A percentile compares a stretch with the other conserved stretches of the same genome.
Evolutionary conservation across 2,113 vertebrate species (phyloP).

Genomic region (Campylomormyrus tamandua): DNA sequence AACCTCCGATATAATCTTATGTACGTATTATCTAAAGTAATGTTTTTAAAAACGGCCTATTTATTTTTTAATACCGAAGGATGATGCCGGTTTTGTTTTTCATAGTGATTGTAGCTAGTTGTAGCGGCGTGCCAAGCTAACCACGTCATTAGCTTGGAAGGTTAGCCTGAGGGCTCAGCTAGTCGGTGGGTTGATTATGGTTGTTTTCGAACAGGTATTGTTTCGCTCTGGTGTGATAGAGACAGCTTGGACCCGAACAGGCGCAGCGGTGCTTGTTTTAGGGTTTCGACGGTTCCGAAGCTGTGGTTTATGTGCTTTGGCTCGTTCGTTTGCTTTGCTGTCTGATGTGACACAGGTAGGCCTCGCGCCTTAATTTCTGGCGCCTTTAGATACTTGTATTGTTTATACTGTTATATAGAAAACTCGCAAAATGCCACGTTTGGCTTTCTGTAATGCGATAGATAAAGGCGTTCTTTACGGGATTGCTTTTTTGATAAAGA

Average conservation of each 20-base stretch:
- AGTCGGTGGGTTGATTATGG: not conserved
- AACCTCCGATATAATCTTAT: not conserved
- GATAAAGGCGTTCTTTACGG: not conserved
- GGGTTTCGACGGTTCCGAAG: not conserved
- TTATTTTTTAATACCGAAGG: not conserved
- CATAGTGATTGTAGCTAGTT: not conserved
- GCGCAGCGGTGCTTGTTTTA: not conserved
- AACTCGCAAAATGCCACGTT: not conserved
- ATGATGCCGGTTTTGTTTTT: not conserved
- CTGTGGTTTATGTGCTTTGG: not conserved
- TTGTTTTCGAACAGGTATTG: slow-evolving; percentile 3
- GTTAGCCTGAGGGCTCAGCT: not conserved
- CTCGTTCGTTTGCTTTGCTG: too few species aligned
- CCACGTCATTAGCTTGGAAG: not conserved
- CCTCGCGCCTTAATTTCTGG: slow-evolving; percentile 17
- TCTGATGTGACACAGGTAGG: not conserved
- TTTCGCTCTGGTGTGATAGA: not conserved
- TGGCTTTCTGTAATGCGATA: not conserved
- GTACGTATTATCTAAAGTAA: not conserved
- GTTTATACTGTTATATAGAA: not conserved
- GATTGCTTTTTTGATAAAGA: not conserved
- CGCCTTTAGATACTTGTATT: slow-evolving; percentile 5
- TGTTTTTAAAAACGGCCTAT: not conserved
- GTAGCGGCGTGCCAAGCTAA: not conserved
- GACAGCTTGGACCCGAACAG: not conserved